A percentile compares a stretch with the other conserved stretches of the same genome.
These are phyloP conservation scores for Drosophila auraria DNA, from an alignment of 1,140 invertebrate genomes.

Conservation along the genomic window DNA sequence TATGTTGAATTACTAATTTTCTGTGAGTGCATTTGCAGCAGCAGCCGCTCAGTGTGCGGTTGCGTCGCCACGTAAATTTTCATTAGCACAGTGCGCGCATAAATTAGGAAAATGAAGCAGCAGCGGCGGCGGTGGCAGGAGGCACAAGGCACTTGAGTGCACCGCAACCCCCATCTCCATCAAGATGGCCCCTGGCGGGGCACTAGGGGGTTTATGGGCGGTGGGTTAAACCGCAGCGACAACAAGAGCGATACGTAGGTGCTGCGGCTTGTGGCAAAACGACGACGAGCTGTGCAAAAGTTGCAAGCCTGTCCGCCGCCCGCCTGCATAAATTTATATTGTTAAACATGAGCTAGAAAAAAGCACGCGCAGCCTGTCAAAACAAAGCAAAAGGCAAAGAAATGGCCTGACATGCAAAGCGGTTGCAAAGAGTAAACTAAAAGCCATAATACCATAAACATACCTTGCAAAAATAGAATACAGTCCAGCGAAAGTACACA, in stretches of 20 bases:
- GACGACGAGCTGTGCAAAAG: slow-evolving; percentile 47
- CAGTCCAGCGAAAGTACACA: slow-evolving; percentile 5
- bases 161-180: slow-evolving; percentile 43
- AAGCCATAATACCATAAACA: slow-evolving; percentile 11
- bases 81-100: slow-evolving; percentile 78
- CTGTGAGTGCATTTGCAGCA: slow-evolving; percentile 8
- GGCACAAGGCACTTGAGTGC: slow-evolving; percentile 57
- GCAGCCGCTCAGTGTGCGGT: slow-evolving; percentile 64
- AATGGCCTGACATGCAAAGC: slow-evolving; percentile 54
- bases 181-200: slow-evolving; percentile 20
- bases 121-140: slow-evolving; percentile 39
- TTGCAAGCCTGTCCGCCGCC: slow-evolving; percentile 30
- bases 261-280: slow-evolving; percentile 69
- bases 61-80: slow-evolving; percentile 77
- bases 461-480: slow-evolving; percentile 27
- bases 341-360: slow-evolving; percentile 78
- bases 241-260: slow-evolving; percentile 52
- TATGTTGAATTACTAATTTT: not conserved
- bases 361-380: slow-evolving; percentile 77
- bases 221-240: slow-evolving; percentile 53
- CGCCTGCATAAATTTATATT: slow-evolving; percentile 78
- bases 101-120: slow-evolving; percentile 83
- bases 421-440: slow-evolving; percentile 16
- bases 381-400: slow-evolving; percentile 46
- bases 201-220: slow-evolving; percentile 20